Percentiles rank a stretch among this genome's conserved stretches.
Conservation (phyloP, 2,888 invertebrate genomes). For the Drosophila stalkeri region DNA sequence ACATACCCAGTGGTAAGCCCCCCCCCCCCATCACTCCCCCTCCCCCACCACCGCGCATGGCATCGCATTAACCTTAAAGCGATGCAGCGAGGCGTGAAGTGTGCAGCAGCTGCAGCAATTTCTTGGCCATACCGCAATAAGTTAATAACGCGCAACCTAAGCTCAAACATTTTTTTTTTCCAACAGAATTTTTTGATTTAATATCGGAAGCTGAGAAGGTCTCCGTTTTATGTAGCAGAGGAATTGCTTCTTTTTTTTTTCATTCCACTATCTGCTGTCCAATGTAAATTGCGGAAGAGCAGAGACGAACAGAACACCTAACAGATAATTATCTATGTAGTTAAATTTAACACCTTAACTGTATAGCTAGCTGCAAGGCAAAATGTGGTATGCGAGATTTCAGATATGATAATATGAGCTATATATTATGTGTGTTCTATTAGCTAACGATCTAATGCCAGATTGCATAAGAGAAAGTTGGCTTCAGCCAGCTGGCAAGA, state of each 20-base stretch:
- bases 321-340: slow-evolving; percentile 3
- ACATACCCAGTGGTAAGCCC: background rate
- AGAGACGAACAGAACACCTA: background rate
- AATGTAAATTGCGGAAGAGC: slow-evolving; percentile 25
- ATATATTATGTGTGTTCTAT: background rate
- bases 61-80: slow-evolving; percentile 33
- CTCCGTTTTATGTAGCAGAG: background rate
- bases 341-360: slow-evolving; percentile 1
- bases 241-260: background rate
- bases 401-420: background rate
- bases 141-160: slow-evolving; percentile 48
- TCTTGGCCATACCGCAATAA: slow-evolving; percentile 50
- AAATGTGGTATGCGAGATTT: background rate
- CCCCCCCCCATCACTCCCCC: background rate
- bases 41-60: background rate
- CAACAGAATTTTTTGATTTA: slow-evolving; percentile 21
- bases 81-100: slow-evolving; percentile 61
- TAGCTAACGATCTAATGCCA: background rate
- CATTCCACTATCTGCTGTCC: background rate
- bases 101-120: slow-evolving; percentile 42
- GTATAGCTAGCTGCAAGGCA: background rate
- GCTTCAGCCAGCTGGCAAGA: background rate
- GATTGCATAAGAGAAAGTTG: background rate
- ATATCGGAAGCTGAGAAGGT: slow-evolving; percentile 25
- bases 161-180: slow-evolving; percentile 32